Percentiles rank a stretch among this genome's conserved stretches.
Evolutionary conservation across 92 coral and sea anemone genomes (phyloP).

Genomic region (Porites lobata): DNA sequence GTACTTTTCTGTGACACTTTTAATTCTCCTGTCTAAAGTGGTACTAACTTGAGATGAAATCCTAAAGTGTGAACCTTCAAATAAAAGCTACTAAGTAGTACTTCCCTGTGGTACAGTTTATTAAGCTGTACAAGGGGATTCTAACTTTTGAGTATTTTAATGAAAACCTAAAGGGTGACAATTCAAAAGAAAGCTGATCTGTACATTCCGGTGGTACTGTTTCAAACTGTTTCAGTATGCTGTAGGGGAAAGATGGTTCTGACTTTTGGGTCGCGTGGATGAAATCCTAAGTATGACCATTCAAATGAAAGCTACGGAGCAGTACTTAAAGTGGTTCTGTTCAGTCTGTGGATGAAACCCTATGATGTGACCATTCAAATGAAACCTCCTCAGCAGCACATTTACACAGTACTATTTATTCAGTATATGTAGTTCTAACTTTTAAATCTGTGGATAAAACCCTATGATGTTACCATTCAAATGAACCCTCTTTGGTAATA

Average conservation of each 20-base stretch:
- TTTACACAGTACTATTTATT: neutral
- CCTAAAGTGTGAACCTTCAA: neutral
- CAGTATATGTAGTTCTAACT: neutral
- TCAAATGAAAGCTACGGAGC: neutral
- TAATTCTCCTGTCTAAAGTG: too few species aligned
- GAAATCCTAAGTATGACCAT: neutral
- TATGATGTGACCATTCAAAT: neutral
- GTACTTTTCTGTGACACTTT: too few species aligned
- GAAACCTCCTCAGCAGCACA: too few species aligned
- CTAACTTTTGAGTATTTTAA: too few species aligned
- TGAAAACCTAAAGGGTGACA: neutral
- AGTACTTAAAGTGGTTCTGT: neutral
- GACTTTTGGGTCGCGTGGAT: neutral
- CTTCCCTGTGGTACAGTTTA: neutral
- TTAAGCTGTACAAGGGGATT: neutral
- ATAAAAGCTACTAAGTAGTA: neutral
- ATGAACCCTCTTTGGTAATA: too few species aligned
- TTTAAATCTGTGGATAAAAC: too few species aligned
- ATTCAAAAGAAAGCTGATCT: neutral
- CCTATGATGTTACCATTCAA: too few species aligned
- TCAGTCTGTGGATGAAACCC: neutral
- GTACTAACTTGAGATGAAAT: too few species aligned
- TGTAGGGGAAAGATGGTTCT: neutral
- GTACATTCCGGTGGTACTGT: neutral
- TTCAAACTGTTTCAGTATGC: neutral